Evolutionary conservation across 2,113 vertebrate species (phyloP).

Genomic region (Antechinus stuartii): DNA sequence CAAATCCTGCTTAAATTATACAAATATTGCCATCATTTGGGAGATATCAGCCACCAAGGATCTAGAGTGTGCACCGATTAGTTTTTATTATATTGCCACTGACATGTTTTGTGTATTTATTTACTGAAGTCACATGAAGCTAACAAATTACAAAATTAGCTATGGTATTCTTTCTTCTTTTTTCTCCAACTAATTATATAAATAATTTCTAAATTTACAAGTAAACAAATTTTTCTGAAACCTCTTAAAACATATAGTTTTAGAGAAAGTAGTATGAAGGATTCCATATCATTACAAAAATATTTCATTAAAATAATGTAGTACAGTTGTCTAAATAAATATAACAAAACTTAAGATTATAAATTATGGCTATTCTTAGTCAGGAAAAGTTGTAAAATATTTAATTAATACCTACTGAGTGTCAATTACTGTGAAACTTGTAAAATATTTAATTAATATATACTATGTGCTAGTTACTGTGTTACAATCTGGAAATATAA

Average conservation of each 20-base stretch:
- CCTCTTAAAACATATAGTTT: background rate
- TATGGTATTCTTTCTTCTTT: background rate
- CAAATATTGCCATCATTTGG: background rate
- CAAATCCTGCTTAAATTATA: background rate
- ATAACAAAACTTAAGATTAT: background rate
- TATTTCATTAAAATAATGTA: background rate
- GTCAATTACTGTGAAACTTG: too few relatives aligned
- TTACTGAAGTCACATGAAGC: background rate
- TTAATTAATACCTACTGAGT: background rate
- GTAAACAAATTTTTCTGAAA: background rate
- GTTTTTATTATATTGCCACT: background rate
- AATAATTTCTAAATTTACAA: background rate
- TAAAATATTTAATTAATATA: too few relatives aligned
- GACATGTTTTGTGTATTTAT: background rate
- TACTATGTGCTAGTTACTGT: background rate
- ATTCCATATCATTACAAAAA: background rate
- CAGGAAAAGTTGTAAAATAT: background rate
- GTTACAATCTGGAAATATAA: background rate
- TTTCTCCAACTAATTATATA: background rate
- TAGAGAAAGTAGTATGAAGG: background rate
- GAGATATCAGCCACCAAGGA: background rate
- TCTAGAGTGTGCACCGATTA: background rate
- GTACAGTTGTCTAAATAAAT: background rate
- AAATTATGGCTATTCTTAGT: background rate
- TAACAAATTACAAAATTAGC: background rate